Conservation (phyloP, 2,797 vertebrate genomes). For the Echiichthys vipera region DNA sequence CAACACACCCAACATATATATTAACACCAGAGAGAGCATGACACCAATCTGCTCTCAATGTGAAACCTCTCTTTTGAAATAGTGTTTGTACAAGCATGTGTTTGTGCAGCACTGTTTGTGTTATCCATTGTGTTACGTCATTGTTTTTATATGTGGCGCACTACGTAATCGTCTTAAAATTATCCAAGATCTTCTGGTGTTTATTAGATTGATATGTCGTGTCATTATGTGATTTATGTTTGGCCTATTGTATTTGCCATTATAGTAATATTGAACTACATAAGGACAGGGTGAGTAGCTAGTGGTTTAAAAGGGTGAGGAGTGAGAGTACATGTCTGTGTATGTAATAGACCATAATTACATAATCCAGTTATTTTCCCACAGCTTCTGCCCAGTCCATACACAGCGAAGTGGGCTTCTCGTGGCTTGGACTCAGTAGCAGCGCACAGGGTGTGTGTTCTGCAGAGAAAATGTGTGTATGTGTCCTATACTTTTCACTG, state of each 20-base stretch:
- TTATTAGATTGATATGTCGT: conserved; percentile 10
- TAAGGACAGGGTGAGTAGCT: background rate
- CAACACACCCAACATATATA: conserved; percentile 11
- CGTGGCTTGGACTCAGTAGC: conserved; percentile 5
- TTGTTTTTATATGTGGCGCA: conserved; percentile 34
- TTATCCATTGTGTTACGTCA: background rate
- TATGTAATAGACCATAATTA: conserved; percentile 33
- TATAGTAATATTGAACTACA: background rate
- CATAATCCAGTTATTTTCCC: conserved; percentile 62
- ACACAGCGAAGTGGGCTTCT: conserved; percentile 15
- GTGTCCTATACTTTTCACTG: conserved; percentile 10
- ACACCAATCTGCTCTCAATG: conserved; percentile 50
- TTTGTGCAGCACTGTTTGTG: background rate
- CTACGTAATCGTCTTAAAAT: conserved; percentile 41
- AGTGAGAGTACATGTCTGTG: conserved; percentile 1
- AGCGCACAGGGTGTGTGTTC: conserved; percentile 7
- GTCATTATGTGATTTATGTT: conserved; percentile 12
- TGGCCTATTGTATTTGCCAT: conserved; percentile 10
- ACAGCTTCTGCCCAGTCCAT: conserved; percentile 36
- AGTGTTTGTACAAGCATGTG: conserved; percentile 14
- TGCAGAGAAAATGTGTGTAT: conserved; percentile 2
- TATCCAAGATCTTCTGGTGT: conserved; percentile 25
- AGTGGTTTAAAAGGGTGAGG: background rate
- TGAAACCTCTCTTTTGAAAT: conserved; percentile 40
- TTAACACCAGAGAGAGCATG: background rate